phyloP scores from a whole-genome alignment of 2,888 invertebrate genomes.

The Hyalella azteca region DNA sequence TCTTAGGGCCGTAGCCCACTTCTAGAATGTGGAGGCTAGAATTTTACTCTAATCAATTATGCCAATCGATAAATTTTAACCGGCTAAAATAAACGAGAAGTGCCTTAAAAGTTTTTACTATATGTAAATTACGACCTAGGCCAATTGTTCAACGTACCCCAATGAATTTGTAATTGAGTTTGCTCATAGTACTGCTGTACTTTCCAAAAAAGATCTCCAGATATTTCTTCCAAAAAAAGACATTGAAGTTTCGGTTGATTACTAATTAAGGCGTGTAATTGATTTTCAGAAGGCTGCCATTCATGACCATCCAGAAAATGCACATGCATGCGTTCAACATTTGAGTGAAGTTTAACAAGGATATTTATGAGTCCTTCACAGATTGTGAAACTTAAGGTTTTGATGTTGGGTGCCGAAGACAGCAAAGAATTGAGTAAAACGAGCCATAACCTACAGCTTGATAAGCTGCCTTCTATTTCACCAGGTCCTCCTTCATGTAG shows the following conservation, averaged over 20 bases:
- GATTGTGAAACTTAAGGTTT: constrained; percentile 43
- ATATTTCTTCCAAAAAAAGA: constrained; percentile 46
- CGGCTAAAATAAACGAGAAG: no score
- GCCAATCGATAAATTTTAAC: no score
- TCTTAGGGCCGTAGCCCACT: no score
- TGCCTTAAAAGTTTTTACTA: no score
- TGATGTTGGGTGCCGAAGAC: constrained; percentile 24
- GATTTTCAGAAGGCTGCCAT: constrained; percentile 41
- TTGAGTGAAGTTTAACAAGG: constrained; percentile 36
- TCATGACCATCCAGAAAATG: constrained; percentile 43
- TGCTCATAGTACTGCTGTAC: constrained; percentile 26
- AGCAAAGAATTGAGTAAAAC: constrained; percentile 39
- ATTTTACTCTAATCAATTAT: no score
- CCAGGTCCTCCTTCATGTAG: constrained; percentile 51
- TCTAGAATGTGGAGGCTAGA: no score
- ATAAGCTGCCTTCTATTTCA: constrained; percentile 32
- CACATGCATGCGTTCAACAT: constrained; percentile 39
- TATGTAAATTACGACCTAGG: constrained; percentile 38
- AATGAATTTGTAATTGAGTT: constrained; percentile 38
- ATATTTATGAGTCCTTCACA: constrained; percentile 41
- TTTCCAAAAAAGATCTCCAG: constrained; percentile 43
- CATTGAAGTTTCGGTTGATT: constrained; percentile 43
- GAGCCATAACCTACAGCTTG: constrained; percentile 33
- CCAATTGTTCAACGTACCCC: constrained; percentile 49
- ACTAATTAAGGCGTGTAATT: constrained; percentile 33